A percentile compares a stretch with the other conserved stretches of the same genome.
Conservation (phyloP, 1,140 invertebrate species). For the Monomorium pharaonis region DNA sequence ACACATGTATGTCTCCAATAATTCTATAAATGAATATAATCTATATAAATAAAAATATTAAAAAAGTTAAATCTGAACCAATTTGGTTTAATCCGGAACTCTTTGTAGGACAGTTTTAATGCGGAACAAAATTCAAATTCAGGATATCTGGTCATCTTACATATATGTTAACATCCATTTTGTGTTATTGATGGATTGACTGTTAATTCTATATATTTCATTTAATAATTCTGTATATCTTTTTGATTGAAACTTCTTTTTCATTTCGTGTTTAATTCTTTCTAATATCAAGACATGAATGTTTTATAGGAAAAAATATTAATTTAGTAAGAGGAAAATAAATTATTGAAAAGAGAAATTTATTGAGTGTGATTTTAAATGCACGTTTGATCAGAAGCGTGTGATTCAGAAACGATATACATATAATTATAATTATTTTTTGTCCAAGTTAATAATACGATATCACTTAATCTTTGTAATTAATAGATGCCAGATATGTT, state of each 20-base stretch:
- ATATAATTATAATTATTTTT: background rate
- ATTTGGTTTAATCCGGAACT: no score
- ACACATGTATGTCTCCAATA: no score
- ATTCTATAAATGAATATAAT: no score
- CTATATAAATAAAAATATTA: no score
- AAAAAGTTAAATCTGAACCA: no score
- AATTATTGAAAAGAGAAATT: background rate
- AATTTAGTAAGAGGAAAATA: background rate
- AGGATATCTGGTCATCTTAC: no score
- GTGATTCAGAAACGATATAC: background rate
- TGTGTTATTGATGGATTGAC: background rate
- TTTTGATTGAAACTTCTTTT: no score
- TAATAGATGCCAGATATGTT: background rate
- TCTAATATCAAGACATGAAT: background rate
- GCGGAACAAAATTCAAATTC: no score
- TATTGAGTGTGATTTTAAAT: background rate
- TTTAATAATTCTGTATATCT: background rate
- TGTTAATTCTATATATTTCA: background rate
- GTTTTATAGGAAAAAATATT: background rate
- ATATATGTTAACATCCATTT: background rate
- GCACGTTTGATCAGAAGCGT: background rate
- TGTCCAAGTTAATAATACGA: background rate
- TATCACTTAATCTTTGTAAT: background rate
- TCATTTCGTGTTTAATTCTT: background rate
- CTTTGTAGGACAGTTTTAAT: no score